These are phyloP conservation scores for Sialis lutaria DNA, from an alignment of 2,888 invertebrate genomes.

Conservation along the genomic window DNA sequence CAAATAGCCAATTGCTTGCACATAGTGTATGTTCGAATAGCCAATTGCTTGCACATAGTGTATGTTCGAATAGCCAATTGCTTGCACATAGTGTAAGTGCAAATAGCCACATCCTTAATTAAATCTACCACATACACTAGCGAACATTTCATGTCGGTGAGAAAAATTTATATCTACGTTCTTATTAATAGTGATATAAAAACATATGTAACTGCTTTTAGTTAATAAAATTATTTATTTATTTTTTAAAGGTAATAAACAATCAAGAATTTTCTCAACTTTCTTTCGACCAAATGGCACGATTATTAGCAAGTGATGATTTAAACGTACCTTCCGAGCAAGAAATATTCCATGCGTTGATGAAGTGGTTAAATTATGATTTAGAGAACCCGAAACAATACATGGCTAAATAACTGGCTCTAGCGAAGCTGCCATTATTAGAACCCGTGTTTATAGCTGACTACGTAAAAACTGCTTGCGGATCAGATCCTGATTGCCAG, in stretches of 20 bases:
- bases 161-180: not conserved
- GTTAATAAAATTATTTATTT: not conserved
- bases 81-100: too few relatives aligned
- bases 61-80: too few relatives aligned
- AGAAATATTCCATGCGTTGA: slow-evolving; percentile 73
- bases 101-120: too few relatives aligned
- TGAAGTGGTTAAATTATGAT: slow-evolving; percentile 79
- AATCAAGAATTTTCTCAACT: slow-evolving; percentile 71
- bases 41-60: too few relatives aligned
- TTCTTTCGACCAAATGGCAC: slow-evolving; percentile 61
- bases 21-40: too few relatives aligned
- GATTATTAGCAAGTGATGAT: slow-evolving; percentile 72
- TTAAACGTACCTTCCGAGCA: slow-evolving; percentile 84
- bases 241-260: slow-evolving; percentile 48
- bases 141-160: slow-evolving; percentile 66
- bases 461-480: slow-evolving; percentile 54
- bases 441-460: slow-evolving; percentile 83
- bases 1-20: too few relatives aligned
- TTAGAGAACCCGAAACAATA: slow-evolving; percentile 43
- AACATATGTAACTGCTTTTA: not conserved
- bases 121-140: slow-evolving; percentile 74
- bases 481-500: slow-evolving; percentile 57
- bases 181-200: too few relatives aligned
- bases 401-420: slow-evolving; percentile 51
- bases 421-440: slow-evolving; percentile 70